A percentile compares a stretch with the other conserved stretches of the same genome.
phyloP scores from a whole-genome alignment of 2,888 invertebrate species.

The Epinotia demarniana region DNA sequence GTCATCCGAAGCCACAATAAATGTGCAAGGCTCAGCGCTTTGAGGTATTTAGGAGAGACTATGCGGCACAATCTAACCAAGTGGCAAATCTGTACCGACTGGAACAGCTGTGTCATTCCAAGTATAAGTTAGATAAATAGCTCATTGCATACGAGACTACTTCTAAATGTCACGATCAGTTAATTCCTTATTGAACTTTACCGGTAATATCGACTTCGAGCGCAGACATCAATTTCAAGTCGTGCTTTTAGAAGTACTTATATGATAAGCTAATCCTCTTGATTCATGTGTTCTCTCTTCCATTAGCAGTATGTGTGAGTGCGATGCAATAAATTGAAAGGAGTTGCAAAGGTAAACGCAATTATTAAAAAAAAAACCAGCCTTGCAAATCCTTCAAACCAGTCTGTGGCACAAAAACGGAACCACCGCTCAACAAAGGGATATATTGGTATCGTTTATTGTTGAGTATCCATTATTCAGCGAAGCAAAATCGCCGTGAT shows the following conservation, averaged over 20 bases:
- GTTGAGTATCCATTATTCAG: constrained; percentile 68
- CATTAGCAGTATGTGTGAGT: background rate
- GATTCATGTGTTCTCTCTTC: background rate
- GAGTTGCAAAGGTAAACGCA: background rate
- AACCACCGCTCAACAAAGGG: constrained; percentile 45
- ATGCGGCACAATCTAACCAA: too few species aligned
- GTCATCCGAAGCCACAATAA: too few species aligned
- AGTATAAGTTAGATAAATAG: too few species aligned
- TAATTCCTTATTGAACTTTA: too few species aligned
- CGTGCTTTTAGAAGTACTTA: background rate
- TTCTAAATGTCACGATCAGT: too few species aligned
- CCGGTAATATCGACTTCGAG: too few species aligned
- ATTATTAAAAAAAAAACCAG: background rate
- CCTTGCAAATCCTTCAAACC: constrained; percentile 8
- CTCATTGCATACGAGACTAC: too few species aligned
- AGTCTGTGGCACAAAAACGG: constrained; percentile 35
- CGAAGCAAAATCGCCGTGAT: constrained; percentile 61
- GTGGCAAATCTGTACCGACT: too few species aligned
- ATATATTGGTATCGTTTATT: constrained; percentile 70
- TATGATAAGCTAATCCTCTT: background rate
- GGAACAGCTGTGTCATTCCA: too few species aligned
- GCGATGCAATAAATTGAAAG: background rate
- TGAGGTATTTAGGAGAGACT: too few species aligned
- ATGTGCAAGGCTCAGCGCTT: too few species aligned
- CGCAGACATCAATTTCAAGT: background rate